A percentile compares a stretch with the other conserved stretches of the same genome.
These are phyloP conservation scores for Drosophila antonietae DNA, from an alignment of 2,888 invertebrate species.

Conservation along the genomic window DNA sequence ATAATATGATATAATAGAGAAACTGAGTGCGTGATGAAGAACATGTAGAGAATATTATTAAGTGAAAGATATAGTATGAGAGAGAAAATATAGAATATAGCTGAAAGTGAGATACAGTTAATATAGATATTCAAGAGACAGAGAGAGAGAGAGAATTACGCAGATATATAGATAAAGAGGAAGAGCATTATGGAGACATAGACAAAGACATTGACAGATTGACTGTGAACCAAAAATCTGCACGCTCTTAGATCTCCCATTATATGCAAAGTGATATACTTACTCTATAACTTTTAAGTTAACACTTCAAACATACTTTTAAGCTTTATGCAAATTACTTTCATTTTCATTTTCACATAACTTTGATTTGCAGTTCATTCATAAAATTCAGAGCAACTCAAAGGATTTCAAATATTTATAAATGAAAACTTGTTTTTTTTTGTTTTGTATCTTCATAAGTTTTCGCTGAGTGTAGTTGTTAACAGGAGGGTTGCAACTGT, in stretches of 20 bases:
- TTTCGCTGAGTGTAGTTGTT: slow-evolving; percentile 13
- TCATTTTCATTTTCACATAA: neutral
- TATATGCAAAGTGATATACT: neutral
- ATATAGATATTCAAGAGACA: neutral
- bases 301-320: neutral
- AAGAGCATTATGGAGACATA: neutral
- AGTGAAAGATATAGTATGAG: neutral
- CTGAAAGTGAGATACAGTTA: neutral
- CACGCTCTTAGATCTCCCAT: neutral
- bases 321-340: neutral
- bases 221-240: neutral
- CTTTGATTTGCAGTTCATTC: neutral
- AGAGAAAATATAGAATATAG: no score
- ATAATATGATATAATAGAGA: no score
- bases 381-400: neutral
- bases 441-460: neutral
- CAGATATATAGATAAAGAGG: neutral
- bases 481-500: slow-evolving; percentile 38
- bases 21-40: no score
- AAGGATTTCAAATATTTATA: neutral
- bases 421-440: neutral
- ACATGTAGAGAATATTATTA: no score
- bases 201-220: no score
- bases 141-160: neutral
- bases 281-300: neutral